Conservation (phyloP, 2,113 vertebrate species). For the Pelvicachromis taeniatus region DNA sequence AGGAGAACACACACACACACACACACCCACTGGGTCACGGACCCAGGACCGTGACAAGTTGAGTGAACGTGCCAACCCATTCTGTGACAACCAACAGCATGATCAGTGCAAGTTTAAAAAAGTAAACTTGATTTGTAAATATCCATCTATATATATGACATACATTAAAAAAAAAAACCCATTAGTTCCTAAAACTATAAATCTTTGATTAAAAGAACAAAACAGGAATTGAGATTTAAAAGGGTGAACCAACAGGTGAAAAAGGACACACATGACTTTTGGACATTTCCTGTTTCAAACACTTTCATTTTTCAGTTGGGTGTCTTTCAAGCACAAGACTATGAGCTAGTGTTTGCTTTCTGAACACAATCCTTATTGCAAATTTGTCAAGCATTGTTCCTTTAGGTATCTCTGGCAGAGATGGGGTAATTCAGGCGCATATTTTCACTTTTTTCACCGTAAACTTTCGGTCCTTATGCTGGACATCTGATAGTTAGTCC, state of each 20-base stretch:
- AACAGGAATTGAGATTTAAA: not conserved
- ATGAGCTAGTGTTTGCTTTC: not conserved
- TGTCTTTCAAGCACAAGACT: not conserved
- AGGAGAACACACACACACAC: too few species aligned
- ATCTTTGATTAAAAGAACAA: not conserved
- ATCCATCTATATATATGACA: not conserved
- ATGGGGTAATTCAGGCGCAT: not conserved
- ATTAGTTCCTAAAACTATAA: not conserved
- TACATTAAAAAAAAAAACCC: rapidly evolving
- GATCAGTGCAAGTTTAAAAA: not conserved
- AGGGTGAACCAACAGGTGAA: not conserved
- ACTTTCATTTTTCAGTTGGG: not conserved
- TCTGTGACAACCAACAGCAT: not conserved
- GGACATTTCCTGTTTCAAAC: not conserved
- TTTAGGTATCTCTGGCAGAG: not conserved
- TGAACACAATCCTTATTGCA: not conserved
- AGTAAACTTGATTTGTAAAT: not conserved
- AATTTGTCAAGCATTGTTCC: not conserved
- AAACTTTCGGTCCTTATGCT: not conserved
- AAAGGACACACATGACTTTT: too few species aligned
- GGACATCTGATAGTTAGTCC: not conserved
- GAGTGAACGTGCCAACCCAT: not conserved
- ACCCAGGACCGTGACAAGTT: too few species aligned
- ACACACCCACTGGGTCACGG: too few species aligned
- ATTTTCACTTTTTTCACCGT: not conserved